A percentile compares a stretch with the other conserved stretches of the same genome.
Evolutionary conservation across 2,113 vertebrate species (phyloP).

Genomic region (Delphinapterus leucas): DNA sequence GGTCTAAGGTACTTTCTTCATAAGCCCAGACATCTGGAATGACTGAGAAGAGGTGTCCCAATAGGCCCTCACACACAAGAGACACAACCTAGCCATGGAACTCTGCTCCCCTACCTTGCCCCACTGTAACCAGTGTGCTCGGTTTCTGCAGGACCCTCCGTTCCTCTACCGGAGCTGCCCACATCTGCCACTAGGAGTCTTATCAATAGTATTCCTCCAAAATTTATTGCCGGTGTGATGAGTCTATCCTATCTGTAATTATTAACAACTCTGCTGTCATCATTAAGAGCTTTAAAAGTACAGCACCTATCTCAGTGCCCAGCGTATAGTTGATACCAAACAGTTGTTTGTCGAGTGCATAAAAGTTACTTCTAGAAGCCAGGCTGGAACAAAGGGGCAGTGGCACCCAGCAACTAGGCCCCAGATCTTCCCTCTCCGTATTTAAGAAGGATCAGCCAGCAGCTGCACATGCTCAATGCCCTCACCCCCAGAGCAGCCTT

Average conservation of each 20-base stretch:
- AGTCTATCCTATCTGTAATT: not conserved
- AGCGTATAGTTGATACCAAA: not conserved
- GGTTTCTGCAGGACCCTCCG: not conserved
- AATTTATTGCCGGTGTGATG: not conserved
- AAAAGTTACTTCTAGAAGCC: constrained; percentile 11
- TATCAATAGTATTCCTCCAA: not conserved
- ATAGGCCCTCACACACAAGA: not conserved
- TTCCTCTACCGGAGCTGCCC: not conserved
- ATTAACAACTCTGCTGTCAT: not conserved
- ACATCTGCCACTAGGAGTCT: not conserved
- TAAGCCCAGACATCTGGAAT: not conserved
- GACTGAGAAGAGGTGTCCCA: not conserved
- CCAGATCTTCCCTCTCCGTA: not conserved
- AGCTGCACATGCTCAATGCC: not conserved
- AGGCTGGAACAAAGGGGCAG: not conserved
- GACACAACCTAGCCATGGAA: not conserved
- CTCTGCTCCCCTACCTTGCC: not conserved
- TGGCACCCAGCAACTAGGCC: not conserved
- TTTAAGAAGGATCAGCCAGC: not conserved
- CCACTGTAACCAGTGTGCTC: not conserved
- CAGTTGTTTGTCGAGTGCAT: not conserved
- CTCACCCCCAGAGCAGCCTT: not conserved
- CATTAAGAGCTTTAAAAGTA: constrained; percentile 36
- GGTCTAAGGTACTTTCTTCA: not conserved
- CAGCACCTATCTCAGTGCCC: not conserved